phyloP scores from a whole-genome alignment of 2,113 vertebrate species.

The Poeciliopsis turrubarensis region DNA sequence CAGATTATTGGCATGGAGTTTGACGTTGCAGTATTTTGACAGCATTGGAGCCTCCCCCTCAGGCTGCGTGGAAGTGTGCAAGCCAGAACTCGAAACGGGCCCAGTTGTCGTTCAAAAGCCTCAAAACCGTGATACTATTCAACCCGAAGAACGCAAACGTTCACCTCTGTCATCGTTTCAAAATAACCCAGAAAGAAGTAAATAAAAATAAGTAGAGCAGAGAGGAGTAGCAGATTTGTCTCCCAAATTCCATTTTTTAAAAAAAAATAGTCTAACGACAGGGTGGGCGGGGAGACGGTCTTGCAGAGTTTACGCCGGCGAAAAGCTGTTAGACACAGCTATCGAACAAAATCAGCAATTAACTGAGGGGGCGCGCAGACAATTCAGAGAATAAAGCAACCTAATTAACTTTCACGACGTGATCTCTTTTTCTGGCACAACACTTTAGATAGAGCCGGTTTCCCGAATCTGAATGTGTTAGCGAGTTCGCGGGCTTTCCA shows the following conservation, averaged over 20 bases:
- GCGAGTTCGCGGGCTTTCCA: constrained; percentile 18
- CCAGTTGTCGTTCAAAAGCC: neutral
- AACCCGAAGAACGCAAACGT: too few relatives aligned
- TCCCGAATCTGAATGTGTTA: neutral
- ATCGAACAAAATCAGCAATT: constrained; percentile 72
- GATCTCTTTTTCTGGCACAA: constrained; percentile 33
- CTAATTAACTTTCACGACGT: constrained; percentile 63
- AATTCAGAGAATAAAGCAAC: constrained; percentile 58
- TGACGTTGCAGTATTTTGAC: neutral
- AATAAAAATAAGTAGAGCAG: neutral
- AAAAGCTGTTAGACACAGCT: constrained; percentile 39
- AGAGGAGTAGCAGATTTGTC: neutral
- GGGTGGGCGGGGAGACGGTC: constrained; percentile 19
- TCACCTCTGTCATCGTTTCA: neutral
- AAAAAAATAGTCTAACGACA: neutral
- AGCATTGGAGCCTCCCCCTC: neutral
- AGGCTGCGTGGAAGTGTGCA: neutral
- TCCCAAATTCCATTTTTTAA: neutral
- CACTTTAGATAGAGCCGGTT: constrained; percentile 32
- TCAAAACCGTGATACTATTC: neutral
- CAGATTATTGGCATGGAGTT: too few relatives aligned
- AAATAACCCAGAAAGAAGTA: neutral
- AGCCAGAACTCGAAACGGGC: neutral
- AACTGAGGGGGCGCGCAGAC: constrained; percentile 57
- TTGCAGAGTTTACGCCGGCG: constrained; percentile 39